Conservation (phyloP, 2,888 invertebrate species). For the Euplagia quadripunctaria region DNA sequence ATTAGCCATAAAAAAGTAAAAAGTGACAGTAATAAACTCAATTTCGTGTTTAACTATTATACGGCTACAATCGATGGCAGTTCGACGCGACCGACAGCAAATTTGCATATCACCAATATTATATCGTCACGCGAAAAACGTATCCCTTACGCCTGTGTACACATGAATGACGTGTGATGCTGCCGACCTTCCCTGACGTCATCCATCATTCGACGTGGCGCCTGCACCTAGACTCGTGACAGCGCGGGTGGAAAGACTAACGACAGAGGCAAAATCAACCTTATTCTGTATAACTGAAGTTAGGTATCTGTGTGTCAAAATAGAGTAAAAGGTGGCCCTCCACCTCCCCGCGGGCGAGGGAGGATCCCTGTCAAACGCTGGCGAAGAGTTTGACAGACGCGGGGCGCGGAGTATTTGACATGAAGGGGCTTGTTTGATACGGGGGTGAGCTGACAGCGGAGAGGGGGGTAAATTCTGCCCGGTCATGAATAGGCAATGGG, state of each 20-base stretch:
- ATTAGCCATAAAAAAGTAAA: conserved; percentile 9
- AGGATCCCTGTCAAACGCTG: conserved; percentile 87
- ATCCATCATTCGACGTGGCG: conserved; percentile 87
- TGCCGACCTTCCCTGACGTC: conserved; percentile 87
- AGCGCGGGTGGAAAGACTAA: conserved; percentile 65
- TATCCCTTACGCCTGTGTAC: conserved; percentile 88
- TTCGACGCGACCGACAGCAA: conserved; percentile 75
- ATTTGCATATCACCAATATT: conserved; percentile 88
- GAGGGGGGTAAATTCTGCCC: conserved; percentile 83
- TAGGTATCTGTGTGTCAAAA: conserved; percentile 38
- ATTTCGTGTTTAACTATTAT: conserved; percentile 42
- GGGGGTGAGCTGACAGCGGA: conserved; percentile 79
- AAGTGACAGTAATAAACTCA: conserved; percentile 51
- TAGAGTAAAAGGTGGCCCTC: conserved; percentile 75
- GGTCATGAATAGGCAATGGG: conserved; percentile 88
- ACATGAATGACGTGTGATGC: conserved; percentile 88
- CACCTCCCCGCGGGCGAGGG: conserved; percentile 83
- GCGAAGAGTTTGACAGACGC: conserved; percentile 88
- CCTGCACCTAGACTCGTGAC: conserved; percentile 86
- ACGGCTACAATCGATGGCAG: conserved; percentile 57
- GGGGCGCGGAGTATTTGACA: conserved; percentile 87
- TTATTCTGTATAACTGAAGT: conserved; percentile 44
- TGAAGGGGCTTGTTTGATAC: conserved; percentile 88
- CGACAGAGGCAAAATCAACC: conserved; percentile 49
- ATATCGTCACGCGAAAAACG: conserved; percentile 87